Conservation (phyloP, 2,888 invertebrate genomes). For the Tupiocoris notatus region DNA sequence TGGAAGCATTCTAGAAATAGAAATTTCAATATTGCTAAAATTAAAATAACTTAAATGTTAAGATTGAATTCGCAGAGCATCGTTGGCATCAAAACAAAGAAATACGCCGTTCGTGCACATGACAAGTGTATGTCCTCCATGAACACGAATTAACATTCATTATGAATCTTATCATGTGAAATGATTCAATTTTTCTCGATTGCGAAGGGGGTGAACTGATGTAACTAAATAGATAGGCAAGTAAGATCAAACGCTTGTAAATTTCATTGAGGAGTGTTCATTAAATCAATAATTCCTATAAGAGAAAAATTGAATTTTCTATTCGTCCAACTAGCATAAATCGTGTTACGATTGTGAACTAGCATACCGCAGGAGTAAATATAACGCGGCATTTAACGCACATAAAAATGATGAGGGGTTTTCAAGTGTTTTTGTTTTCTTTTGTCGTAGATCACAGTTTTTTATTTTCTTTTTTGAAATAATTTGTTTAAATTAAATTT, state of each 20-base stretch:
- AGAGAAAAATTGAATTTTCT: too few species aligned
- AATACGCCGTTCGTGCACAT: not conserved
- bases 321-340: too few species aligned
- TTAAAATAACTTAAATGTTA: not conserved
- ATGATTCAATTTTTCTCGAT: too few species aligned
- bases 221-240: too few species aligned
- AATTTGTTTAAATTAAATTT: not conserved
- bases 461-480: not conserved
- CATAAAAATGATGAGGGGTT: not conserved
- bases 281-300: too few species aligned
- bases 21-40: not conserved
- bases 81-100: not conserved
- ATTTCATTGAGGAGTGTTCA: too few species aligned
- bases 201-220: too few species aligned
- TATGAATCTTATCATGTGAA: too few species aligned
- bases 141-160: too few species aligned
- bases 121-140: too few species aligned
- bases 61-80: not conserved
- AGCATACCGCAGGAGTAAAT: not conserved
- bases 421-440: not conserved
- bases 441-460: conserved; percentile 17
- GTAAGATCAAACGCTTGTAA: too few species aligned
- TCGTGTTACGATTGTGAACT: not conserved
- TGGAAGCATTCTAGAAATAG: not conserved
- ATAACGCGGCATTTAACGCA: not conserved